These are phyloP conservation scores for Indri indri DNA, from an alignment of 2,113 vertebrate species.

Conservation along the genomic window DNA sequence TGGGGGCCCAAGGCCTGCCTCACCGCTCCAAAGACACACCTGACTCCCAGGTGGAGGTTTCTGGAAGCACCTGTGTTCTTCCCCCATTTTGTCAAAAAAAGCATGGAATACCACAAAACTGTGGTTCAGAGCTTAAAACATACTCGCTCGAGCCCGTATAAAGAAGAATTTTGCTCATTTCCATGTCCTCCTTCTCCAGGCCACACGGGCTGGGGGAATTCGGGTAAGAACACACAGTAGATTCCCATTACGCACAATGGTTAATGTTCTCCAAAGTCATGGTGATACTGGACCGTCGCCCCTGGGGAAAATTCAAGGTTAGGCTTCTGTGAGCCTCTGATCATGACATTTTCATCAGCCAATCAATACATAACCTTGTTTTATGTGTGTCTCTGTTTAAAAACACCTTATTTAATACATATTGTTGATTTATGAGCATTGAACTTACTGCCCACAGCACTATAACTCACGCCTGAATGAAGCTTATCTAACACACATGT, in stretches of 20 bases:
- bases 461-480: too few species aligned
- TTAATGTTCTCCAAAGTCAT: background rate
- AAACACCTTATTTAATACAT: background rate
- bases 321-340: background rate
- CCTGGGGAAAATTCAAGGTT: background rate
- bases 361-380: background rate
- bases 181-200: background rate
- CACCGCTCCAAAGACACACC: background rate
- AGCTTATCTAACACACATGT: too few species aligned
- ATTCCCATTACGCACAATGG: background rate
- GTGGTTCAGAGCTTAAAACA: background rate
- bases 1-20: accelerated
- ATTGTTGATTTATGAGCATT: background rate
- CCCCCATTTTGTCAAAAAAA: background rate
- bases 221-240: background rate
- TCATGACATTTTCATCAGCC: background rate
- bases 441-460: background rate
- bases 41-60: background rate
- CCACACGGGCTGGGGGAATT: background rate
- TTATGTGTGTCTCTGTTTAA: background rate
- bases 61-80: background rate
- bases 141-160: background rate
- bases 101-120: background rate
- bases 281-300: background rate
- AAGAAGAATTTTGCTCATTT: background rate